Evolutionary conservation across 2,797 vertebrate species (phyloP).

Genomic region (Periparus ater): DNA sequence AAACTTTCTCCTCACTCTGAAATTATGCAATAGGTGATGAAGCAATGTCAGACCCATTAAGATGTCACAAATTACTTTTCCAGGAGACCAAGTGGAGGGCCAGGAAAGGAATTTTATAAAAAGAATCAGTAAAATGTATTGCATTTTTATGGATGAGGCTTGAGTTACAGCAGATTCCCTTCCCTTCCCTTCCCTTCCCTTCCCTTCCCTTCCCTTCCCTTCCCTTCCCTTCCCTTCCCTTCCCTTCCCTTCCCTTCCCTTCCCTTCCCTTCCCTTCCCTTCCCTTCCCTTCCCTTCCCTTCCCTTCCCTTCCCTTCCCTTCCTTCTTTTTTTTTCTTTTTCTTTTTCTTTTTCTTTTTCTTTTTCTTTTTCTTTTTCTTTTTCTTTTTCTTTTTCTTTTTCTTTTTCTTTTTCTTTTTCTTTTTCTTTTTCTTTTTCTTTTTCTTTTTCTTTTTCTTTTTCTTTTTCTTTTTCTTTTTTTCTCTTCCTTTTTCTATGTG

Average conservation of each 20-base stretch:
- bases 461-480: no score
- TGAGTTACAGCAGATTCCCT: background rate
- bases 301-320: fast-evolving
- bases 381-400: no score
- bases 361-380: no score
- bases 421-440: fast-evolving
- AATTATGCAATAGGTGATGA: background rate
- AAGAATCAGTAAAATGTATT: background rate
- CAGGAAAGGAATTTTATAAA: background rate
- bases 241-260: background rate
- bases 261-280: background rate
- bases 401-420: fast-evolving
- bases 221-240: background rate
- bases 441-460: background rate
- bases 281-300: background rate
- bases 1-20: background rate
- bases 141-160: background rate
- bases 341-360: no score
- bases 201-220: background rate
- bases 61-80: background rate
- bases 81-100: background rate
- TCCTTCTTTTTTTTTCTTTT: no score
- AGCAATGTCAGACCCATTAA: background rate
- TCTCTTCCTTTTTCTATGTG: fast-evolving
- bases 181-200: background rate